These are phyloP conservation scores for Sphecodes monilicornis DNA, from an alignment of 2,888 invertebrate species.

Conservation along the genomic window DNA sequence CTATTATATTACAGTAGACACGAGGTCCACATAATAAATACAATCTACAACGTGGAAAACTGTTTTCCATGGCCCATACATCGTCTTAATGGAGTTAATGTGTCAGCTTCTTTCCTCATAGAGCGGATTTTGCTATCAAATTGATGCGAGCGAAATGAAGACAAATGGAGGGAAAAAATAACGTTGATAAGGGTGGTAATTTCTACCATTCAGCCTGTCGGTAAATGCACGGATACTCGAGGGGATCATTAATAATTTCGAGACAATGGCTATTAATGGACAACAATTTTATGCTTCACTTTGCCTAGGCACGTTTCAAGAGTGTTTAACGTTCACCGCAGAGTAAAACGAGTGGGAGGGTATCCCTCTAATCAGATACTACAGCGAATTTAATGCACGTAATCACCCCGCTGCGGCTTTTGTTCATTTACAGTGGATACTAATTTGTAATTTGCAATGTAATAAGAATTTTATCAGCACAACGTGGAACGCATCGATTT, in stretches of 20 bases:
- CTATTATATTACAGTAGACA: not conserved
- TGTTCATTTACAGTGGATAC: not conserved
- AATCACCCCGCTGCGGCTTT: not conserved
- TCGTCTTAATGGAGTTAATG: slow-evolving; percentile 37
- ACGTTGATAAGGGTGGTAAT: slow-evolving; percentile 3
- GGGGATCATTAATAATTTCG: slow-evolving; percentile 7
- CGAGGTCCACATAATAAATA: slow-evolving; percentile 2
- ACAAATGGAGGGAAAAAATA: slow-evolving; percentile 24
- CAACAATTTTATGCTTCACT: not conserved
- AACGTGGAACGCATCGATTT: no score
- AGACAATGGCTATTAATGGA: not conserved
- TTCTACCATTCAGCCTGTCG: slow-evolving; percentile 15
- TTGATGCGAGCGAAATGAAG: slow-evolving; percentile 31
- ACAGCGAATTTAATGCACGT: not conserved
- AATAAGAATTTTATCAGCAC: not conserved
- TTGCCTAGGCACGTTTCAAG: not conserved
- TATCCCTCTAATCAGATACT: not conserved
- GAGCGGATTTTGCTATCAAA: slow-evolving; percentile 22
- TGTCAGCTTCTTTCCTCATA: slow-evolving; percentile 24
- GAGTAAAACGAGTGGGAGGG: not conserved
- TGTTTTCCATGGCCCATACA: slow-evolving; percentile 22
- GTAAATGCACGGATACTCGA: not conserved
- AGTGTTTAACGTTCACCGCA: not conserved
- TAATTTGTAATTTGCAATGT: not conserved
- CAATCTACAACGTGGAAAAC: slow-evolving; percentile 26